A percentile compares a stretch with the other conserved stretches of the same genome.
phyloP scores from a whole-genome alignment of 2,113 vertebrate species.

The Fulica atra region DNA sequence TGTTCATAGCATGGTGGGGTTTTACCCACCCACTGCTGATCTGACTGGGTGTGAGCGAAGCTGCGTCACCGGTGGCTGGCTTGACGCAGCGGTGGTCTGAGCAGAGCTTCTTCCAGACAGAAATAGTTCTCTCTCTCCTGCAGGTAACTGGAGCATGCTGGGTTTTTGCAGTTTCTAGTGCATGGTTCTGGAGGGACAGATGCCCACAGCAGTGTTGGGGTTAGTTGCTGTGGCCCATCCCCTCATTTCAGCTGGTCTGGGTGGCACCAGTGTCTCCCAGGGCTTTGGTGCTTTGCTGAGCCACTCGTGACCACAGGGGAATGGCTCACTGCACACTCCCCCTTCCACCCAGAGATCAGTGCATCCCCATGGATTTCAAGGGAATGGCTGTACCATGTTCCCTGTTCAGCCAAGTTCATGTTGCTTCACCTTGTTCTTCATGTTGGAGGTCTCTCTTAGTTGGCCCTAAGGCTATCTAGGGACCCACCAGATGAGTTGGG shows the following conservation, averaged over 20 bases:
- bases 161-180: not conserved
- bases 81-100: not conserved
- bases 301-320: not conserved
- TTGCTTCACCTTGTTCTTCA: not conserved
- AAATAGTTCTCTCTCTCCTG: not conserved
- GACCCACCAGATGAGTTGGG: not conserved
- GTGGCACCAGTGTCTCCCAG: not conserved
- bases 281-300: not conserved
- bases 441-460: not conserved
- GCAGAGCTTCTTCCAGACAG: not conserved
- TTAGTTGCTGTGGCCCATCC: not conserved
- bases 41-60: not conserved
- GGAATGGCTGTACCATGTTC: not conserved
- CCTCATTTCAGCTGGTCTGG: not conserved
- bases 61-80: not conserved
- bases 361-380: not conserved
- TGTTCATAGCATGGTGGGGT: fast-evolving
- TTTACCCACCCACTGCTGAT: not conserved
- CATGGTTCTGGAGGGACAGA: no score
- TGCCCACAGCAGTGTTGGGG: fast-evolving
- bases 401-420: not conserved
- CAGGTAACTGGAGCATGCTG: fast-evolving
- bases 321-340: fast-evolving
- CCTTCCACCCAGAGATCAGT: not conserved
- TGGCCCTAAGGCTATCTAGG: not conserved